These are phyloP conservation scores for Diorhabda sublineata DNA, from an alignment of 1,140 invertebrate species.

Conservation along the genomic window DNA sequence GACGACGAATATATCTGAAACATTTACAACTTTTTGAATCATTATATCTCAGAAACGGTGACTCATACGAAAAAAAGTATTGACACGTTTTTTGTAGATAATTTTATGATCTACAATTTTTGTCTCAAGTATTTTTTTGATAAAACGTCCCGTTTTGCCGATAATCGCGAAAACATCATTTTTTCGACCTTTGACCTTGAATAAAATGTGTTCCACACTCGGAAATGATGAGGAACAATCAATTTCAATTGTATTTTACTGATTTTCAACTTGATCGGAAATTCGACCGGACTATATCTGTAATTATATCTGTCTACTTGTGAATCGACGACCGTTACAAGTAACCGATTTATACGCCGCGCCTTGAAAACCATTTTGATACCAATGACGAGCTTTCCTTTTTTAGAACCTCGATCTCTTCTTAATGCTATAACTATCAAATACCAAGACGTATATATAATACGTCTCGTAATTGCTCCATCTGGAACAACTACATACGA, in stretches of 20 bases:
- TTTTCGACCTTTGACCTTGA: not conserved
- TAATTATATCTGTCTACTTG: constrained; percentile 1
- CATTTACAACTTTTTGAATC: too few species aligned
- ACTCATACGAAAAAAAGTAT: too few species aligned
- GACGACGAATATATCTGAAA: too few species aligned
- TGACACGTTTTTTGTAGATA: too few species aligned
- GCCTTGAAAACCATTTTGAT: not conserved
- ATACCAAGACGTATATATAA: not conserved
- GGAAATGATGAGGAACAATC: not conserved
- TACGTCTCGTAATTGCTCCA: not conserved
- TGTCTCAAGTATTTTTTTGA: not conserved
- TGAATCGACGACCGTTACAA: not conserved
- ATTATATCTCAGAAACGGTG: too few species aligned
- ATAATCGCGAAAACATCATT: not conserved
- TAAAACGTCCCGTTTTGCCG: not conserved
- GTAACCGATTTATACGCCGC: not conserved
- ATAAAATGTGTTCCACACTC: not conserved
- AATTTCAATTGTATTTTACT: not conserved
- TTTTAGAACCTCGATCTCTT: not conserved
- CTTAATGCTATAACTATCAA: not conserved
- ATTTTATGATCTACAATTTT: too few species aligned
- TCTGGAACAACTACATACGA: not conserved
- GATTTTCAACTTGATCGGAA: not conserved
- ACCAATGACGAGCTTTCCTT: not conserved
- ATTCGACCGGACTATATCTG: not conserved